Evolutionary conservation across 2,888 invertebrate species (phyloP).

Genomic region (Exephanes ischioxanthus): DNA sequence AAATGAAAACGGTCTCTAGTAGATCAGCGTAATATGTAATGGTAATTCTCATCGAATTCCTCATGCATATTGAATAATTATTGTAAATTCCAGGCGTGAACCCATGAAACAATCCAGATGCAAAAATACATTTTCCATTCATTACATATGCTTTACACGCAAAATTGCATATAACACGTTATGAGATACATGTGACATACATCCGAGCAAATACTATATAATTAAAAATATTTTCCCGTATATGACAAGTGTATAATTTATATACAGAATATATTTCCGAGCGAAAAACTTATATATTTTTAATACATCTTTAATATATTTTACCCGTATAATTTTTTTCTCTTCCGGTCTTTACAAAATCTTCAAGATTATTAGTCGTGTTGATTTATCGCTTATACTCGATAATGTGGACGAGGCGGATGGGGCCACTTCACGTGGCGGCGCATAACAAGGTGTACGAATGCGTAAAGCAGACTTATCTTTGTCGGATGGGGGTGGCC

Average conservation of each 20-base stretch:
- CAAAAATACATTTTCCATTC: no score
- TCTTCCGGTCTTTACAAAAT: not conserved
- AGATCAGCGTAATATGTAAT: not conserved
- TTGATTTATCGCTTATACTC: not conserved
- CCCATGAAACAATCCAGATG: no score
- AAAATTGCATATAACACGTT: no score
- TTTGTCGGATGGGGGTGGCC: constrained; percentile 50
- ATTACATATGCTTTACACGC: no score
- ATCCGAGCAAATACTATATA: not conserved
- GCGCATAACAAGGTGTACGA: constrained; percentile 58
- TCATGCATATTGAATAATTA: no score
- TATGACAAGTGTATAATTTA: not conserved
- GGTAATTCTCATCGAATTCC: no score
- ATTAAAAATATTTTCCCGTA: not conserved
- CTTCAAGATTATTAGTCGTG: not conserved
- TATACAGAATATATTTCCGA: not conserved
- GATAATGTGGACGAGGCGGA: constrained; percentile 2
- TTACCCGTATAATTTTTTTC: not conserved
- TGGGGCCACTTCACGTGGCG: constrained; percentile 43
- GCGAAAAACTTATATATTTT: not conserved
- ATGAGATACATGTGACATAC: no score
- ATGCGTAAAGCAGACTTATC: constrained; percentile 53
- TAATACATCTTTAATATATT: not conserved
- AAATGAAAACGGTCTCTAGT: not conserved
- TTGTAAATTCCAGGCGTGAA: no score